Evolutionary conservation across 2,888 invertebrate species (phyloP), one percentile per base, ranked within the genome.

Genomic region (Elaeidobius kamerunicus): DNA sequence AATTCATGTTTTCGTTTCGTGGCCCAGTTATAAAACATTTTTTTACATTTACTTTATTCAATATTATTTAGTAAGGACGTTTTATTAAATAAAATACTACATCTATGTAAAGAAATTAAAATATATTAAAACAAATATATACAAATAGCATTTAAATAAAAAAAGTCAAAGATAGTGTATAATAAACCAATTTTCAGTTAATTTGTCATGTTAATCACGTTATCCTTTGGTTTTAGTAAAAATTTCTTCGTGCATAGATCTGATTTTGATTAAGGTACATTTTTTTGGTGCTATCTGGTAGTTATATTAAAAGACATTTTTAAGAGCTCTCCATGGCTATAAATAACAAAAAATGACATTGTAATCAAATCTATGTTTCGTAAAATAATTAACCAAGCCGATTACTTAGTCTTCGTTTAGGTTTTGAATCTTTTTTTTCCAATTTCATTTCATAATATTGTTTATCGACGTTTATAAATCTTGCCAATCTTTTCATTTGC

Each of bases 391-490:
- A 39, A n/a, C 55, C 56, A 16, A 57, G 40, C 40, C 57, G 17
- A 23, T 58, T 58, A 34, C 38, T 44, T 30, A 55, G 18, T 45
- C 57, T 34, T 42, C 52, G 27, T 36, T 52, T 58, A 7, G 57
- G 57, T 42, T 55, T 55, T 1, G 49, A 46, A 11, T 20, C 42
- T 41, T 61, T 61, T 23, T 64, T 60, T 12, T 59, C 62, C 44
- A 69, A 57, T 55, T 68, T 68, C 63, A 66, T 65, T 28, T 67
- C 56, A 56, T 68, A 69, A 59, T 66, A 66, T 51, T 76, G 73
- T 58, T 73, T 76, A 59, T 78, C 77, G 47, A 75, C 69, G 52
- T 74, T 67, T 61, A 78, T 66, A 62, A 81, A 81, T 58, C 75
- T 74, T 57, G 74, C 71, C 39, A 81, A 36, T 9, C 58, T 30